Evolutionary conservation across 2,113 vertebrate genomes (phyloP).

Genomic region (Chauna torquata): DNA sequence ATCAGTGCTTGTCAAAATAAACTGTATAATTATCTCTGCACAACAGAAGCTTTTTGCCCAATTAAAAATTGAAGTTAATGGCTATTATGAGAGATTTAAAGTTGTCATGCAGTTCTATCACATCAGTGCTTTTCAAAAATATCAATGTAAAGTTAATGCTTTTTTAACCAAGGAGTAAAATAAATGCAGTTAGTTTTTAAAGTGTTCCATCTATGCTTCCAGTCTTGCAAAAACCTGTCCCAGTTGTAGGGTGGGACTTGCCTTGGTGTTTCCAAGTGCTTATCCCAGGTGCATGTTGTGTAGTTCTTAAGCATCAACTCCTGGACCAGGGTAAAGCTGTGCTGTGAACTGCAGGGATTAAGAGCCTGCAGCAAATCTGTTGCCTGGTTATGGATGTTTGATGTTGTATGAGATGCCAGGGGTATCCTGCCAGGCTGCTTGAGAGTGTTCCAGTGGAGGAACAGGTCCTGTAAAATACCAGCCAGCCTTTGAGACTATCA

Average conservation of each 20-base stretch:
- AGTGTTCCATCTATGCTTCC: not conserved
- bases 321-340: not conserved
- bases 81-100: not conserved
- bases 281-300: not conserved
- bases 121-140: no score
- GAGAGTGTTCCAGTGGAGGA: not conserved
- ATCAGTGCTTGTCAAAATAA: not conserved
- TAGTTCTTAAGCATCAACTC: not conserved
- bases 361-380: not conserved
- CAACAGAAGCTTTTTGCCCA: not conserved
- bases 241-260: not conserved
- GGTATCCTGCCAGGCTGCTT: not conserved
- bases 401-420: not conserved
- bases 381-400: not conserved
- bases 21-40: not conserved
- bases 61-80: not conserved
- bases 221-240: not conserved
- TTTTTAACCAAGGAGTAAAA: not conserved
- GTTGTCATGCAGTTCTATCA: not conserved
- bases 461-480: not conserved
- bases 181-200: not conserved
- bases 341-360: not conserved
- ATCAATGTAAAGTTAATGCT: not conserved
- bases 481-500: not conserved
- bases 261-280: not conserved